Evolutionary conservation across 1,140 invertebrate species (phyloP).

Genomic region (Diplogasteroides magnus): DNA sequence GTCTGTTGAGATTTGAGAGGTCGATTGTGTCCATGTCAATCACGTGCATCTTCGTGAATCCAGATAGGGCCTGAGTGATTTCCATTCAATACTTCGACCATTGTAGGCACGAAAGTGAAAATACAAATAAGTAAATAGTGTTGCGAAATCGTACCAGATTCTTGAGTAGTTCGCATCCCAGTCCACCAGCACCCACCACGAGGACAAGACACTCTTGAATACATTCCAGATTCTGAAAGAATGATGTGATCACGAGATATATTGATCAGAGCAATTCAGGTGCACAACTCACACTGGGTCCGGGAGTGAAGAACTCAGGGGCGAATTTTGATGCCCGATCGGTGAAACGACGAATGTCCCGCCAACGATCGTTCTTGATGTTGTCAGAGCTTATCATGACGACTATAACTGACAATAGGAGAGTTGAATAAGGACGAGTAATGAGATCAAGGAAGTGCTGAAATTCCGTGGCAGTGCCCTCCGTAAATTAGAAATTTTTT

Average conservation of each 20-base stretch:
- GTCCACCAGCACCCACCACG: conserved; percentile 85
- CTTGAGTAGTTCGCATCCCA: conserved; percentile 95
- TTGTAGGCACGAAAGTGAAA: conserved; percentile 9
- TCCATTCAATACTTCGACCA: not conserved
- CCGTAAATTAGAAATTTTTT: no score
- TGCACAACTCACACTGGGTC: conserved; percentile 24
- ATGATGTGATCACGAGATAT: conserved; percentile 6
- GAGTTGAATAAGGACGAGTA: no score
- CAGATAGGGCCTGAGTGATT: conserved; percentile 71
- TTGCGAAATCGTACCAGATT: conserved; percentile 65
- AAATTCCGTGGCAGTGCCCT: no score
- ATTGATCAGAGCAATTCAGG: not conserved
- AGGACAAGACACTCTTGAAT: conserved; percentile 74
- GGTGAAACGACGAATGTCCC: conserved; percentile 40
- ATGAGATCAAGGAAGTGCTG: no score
- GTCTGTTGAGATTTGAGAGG: conserved; percentile 91
- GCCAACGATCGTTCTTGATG: conserved; percentile 33
- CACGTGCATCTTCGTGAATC: conserved; percentile 84
- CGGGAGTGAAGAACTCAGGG: conserved; percentile 35
- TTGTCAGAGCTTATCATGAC: conserved; percentile 20
- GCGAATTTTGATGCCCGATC: conserved; percentile 40
- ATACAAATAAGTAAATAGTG: conserved; percentile 2
- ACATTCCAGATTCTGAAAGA: conserved; percentile 69
- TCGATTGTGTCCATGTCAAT: conserved; percentile 99
- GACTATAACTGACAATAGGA: no score